Evolutionary conservation across 2,888 invertebrate species (phyloP).

Genomic region (Quadriops clusia): DNA sequence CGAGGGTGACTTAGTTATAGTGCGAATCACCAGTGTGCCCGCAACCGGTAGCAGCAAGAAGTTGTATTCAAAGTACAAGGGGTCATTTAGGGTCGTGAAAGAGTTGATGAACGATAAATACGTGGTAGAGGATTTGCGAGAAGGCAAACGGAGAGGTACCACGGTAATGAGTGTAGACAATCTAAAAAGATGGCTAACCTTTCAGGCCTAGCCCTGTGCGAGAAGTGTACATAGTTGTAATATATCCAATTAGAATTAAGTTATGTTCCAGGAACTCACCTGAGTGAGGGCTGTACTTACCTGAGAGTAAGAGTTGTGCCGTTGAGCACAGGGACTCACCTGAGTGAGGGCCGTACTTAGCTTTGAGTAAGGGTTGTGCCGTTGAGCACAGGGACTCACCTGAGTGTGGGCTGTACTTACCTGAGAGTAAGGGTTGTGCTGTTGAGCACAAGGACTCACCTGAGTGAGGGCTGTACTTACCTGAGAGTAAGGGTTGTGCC

Average conservation of each 20-base stretch:
- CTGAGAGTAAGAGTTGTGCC: too few species aligned
- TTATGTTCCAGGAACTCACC: too few species aligned
- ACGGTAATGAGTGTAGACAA: slow-evolving; percentile 10
- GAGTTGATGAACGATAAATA: slow-evolving; percentile 8
- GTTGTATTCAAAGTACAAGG: slow-evolving; percentile 13
- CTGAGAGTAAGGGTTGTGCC: too few species aligned
- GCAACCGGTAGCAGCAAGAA: slow-evolving; percentile 14
- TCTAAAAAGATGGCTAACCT: slow-evolving; percentile 8
- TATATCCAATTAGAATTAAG: not conserved
- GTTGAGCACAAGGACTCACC: too few species aligned
- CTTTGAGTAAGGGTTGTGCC: too few species aligned
- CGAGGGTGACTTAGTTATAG: slow-evolving; percentile 15
- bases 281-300: too few species aligned
- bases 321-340: too few species aligned
- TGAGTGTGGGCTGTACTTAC: too few species aligned
- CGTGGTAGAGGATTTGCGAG: slow-evolving; percentile 8
- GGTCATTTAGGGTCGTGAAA: slow-evolving; percentile 11
- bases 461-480: too few species aligned
- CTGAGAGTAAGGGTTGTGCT: too few species aligned
- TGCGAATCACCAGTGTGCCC: slow-evolving; percentile 12
- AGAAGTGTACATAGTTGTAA: not conserved
- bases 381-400: too few species aligned
- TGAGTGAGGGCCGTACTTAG: too few species aligned
- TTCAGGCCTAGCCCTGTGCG: slow-evolving; percentile 1
- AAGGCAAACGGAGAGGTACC: not conserved